Base-by-base conservation (phyloP, 1,140 invertebrate genomes). In the Bombus pyrosoma region DNA sequence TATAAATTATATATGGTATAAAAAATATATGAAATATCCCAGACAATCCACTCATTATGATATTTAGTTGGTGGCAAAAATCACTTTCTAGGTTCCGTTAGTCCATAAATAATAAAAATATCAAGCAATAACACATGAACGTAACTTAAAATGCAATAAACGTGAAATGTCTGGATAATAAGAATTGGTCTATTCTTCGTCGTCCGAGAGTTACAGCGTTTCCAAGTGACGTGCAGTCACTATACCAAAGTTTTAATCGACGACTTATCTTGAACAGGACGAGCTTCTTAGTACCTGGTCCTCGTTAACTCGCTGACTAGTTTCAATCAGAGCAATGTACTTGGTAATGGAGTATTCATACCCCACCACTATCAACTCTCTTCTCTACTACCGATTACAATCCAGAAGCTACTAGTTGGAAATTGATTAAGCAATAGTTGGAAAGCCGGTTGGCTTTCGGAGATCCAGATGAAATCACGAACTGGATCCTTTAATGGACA, bases 201-300 rank as follows among this genome's bases (percentile, higher is more conserved):
- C 0, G 57, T 59, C 28, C 3, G 25, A 25, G 28, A 28, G 10
- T 76, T n/a, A 57, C 13, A 39, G 25, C 57, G 74, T 85, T 81
- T 81, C 82, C 89, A 84, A 91, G 89, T 90, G 92, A 93, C 91
- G 87, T 81, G 90, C 87, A 91, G 91, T 92, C 89, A 41, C 86
- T 90, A 39, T 34, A 92, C 87, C 84, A 74, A 64, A 37, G 71
- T 69, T 91, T 91, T 92, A 91, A 93, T 92, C 90, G 85, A 75
- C 91, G 90, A 92, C 91, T 93, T 92, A 93, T 93, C 90, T 83
- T 83, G 81, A 62, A 85, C 10, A 28, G 53, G 12, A 41, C 28
- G 28, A 32, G 41, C 28, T 73, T 32, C 39, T 25, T 47, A 37
- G 32, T 28, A 25, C 13, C 41, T 59, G 22, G 28, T 47, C 2